These are phyloP conservation scores for Parauchenoglanis ngamensis DNA, from an alignment of 2,797 vertebrate genomes.

Conservation along the genomic window DNA sequence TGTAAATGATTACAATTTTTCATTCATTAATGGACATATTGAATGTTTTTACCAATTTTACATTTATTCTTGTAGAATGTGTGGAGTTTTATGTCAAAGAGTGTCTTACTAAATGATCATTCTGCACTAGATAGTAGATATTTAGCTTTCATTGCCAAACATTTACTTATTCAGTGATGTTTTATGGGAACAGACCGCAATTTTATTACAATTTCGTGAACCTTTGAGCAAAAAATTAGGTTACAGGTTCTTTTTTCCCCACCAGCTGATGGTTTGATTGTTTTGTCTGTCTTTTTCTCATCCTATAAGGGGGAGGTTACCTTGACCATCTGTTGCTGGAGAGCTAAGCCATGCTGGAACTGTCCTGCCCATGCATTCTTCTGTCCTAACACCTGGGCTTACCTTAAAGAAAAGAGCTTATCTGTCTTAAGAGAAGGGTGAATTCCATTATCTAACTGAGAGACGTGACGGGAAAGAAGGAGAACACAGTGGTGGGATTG, in stretches of 20 bases:
- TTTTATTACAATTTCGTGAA: background rate
- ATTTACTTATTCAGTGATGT: too few relatives aligned
- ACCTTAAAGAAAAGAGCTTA: constrained; percentile 42
- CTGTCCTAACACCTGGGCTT: constrained; percentile 52
- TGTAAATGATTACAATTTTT: background rate
- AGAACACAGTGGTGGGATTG: constrained; percentile 3
- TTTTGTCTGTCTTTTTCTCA: constrained; percentile 35
- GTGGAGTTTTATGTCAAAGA: background rate
- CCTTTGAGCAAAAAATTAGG: background rate
- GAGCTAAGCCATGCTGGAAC: constrained; percentile 28
- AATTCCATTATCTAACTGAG: constrained; percentile 27
- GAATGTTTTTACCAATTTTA: background rate
- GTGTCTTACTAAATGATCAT: background rate
- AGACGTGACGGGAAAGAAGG: constrained; percentile 15
- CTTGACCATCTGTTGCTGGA: constrained; percentile 21
- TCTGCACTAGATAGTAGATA: background rate
- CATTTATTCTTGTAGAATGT: background rate
- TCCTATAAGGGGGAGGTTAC: constrained; percentile 51
- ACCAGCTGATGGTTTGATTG: background rate
- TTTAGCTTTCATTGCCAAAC: background rate
- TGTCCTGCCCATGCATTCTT: constrained; percentile 24
- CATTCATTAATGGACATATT: background rate
- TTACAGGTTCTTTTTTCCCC: too few relatives aligned
- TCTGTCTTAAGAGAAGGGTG: constrained; percentile 37
- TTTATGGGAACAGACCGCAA: background rate